phyloP scores from a whole-genome alignment of 2,113 vertebrate species.

The Tenrec ecaudatus region DNA sequence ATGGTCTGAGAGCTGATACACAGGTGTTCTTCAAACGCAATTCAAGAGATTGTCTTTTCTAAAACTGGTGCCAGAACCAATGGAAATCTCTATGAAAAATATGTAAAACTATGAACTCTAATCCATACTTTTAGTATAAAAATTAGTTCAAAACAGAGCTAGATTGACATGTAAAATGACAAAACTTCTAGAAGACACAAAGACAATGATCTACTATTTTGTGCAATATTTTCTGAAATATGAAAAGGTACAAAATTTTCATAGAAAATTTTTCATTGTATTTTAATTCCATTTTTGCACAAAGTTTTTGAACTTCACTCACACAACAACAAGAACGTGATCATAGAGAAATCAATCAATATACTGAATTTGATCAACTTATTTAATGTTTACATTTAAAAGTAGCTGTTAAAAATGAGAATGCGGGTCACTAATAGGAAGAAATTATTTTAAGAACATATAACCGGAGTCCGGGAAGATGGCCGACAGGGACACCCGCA shows the following conservation, averaged over 20 bases:
- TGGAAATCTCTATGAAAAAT: not conserved
- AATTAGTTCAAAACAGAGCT: not conserved
- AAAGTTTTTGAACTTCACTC: too few relatives aligned
- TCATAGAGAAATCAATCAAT: conserved; percentile 10
- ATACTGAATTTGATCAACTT: not conserved
- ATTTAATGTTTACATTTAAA: not conserved
- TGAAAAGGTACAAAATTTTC: too few relatives aligned
- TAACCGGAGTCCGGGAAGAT: too few relatives aligned
- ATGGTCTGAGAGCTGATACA: not conserved
- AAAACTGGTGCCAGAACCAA: not conserved
- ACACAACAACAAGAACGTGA: not conserved
- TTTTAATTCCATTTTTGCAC: too few relatives aligned
- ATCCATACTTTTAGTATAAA: conserved; percentile 18
- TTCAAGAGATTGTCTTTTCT: not conserved
- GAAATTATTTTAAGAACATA: not conserved
- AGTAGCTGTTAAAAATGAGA: conserved; percentile 12
- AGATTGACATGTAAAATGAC: not conserved
- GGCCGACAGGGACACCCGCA: too few relatives aligned
- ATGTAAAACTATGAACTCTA: not conserved
- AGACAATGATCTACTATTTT: not conserved
- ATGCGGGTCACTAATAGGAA: not conserved
- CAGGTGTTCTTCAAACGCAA: not conserved
- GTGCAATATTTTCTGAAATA: not conserved
- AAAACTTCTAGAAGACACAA: not conserved
- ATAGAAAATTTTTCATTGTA: too few relatives aligned